Evolutionary conservation across 2,888 invertebrate species (phyloP), one percentile per base, ranked within the genome.

Genomic region (Epistrophe grossulariae): DNA sequence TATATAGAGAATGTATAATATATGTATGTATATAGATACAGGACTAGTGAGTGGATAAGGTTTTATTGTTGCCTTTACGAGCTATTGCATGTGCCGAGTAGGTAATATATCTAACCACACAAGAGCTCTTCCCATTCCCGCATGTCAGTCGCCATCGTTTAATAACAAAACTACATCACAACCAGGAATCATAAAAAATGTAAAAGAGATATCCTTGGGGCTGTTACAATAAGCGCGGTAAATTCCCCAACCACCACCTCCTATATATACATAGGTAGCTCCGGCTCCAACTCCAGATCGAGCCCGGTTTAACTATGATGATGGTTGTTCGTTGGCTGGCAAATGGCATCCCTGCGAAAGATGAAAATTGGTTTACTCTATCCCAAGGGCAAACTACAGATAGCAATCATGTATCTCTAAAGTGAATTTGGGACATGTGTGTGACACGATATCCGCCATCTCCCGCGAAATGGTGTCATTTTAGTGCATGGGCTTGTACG

Each of bases 391-490:
- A 60, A 70, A 66, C 66, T 38, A 28, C 72, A 76, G 74, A 77
- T 78, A 78, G 77, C 81, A 77, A 79, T 50, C 17, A 19, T 74
- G 85, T 83, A 74, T 87, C 66, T 72, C 66, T 76, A 87, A 87
- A 87, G 76, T 83, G 87, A 87, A 87, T 87, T 87, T 40, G 72
- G 87, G 76, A 87, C 87, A 87, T 83, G 87, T 83, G 83, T 83
- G 83, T 83, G 87, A 83, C 87, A 79, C 17, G 76, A 83, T 76
- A 79, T 79, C 68, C 71, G 59, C 62, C 24, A 28, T 45, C 60
- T 45, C 55, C 55, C 35, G 43, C n/a, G 24, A 24, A 62, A 43
- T 19, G 62, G 24, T 62, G 24, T 62, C 3, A 40, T 62, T 62
- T 62, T 9, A 43, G 15, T 24, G 6, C 62, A 19, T 40, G 24